Percentiles rank a stretch among this genome's conserved stretches.
Conservation (phyloP, 2,113 vertebrate species). For the Tichodroma muraria region DNA sequence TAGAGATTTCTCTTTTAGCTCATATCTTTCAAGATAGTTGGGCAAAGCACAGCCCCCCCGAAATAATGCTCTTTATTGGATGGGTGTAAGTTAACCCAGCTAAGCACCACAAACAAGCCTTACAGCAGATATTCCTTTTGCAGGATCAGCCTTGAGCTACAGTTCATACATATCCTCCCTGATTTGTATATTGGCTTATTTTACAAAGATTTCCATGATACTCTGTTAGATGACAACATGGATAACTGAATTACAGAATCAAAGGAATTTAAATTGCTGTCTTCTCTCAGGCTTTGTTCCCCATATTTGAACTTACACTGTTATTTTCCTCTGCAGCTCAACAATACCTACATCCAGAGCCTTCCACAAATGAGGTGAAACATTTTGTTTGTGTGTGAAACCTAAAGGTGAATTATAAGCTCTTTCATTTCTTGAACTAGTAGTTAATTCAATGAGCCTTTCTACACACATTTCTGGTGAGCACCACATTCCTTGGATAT, state of each 20-base stretch:
- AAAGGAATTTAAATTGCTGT: not conserved
- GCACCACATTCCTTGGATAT: not conserved
- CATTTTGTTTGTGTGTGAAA: not conserved
- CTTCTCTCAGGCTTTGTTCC: not conserved
- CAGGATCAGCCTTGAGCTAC: not conserved
- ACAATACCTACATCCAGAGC: not conserved
- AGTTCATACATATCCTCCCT: not conserved
- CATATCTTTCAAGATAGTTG: not conserved
- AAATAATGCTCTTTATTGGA: not conserved
- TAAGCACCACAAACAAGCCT: not conserved
- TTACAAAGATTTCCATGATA: not conserved
- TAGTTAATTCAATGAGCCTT: not conserved
- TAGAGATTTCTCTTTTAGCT: not conserved
- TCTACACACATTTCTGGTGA: not conserved
- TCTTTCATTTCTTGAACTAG: not conserved
- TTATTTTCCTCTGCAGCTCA: not conserved
- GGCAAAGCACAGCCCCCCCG: not conserved
- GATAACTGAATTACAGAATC: not conserved
- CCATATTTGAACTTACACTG: not conserved
- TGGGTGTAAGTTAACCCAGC: not conserved
- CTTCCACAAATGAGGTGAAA: not conserved
- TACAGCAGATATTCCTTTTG: not conserved
- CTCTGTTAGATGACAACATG: not conserved
- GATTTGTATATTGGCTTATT: not conserved
- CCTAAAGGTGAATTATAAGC: not conserved